phyloP scores from a whole-genome alignment of 2,113 vertebrate species.

The Hippocampus mohnikei region DNA sequence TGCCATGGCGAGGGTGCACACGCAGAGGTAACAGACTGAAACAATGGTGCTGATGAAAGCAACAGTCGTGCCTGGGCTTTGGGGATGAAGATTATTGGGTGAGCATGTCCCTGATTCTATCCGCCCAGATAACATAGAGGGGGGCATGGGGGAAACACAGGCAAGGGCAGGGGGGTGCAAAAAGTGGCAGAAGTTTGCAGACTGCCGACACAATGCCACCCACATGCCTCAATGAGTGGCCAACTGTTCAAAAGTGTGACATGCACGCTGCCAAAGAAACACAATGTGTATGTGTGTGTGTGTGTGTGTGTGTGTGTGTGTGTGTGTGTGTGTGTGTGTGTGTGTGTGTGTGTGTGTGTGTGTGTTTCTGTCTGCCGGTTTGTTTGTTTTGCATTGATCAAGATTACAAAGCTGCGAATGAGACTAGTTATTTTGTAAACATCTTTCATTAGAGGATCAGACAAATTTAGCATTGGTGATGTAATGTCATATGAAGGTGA shows the following conservation, averaged over 20 bases:
- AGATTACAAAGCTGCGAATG: constrained; percentile 1
- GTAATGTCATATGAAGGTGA: not conserved
- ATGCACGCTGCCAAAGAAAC: constrained; percentile 57
- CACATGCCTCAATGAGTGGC: constrained; percentile 57
- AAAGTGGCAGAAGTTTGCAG: constrained; percentile 60
- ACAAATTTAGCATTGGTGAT: not conserved
- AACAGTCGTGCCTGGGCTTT: constrained; percentile 60
- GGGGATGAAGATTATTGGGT: constrained; percentile 62
- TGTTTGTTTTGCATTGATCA: constrained; percentile 7
- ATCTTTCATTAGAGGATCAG: not conserved
- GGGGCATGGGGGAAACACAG: constrained; percentile 4
- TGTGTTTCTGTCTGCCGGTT: constrained; percentile 19
- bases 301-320: constrained; percentile 34
- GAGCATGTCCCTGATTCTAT: constrained; percentile 53
- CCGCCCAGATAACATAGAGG: constrained; percentile 40
- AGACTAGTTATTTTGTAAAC: not conserved
- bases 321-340: constrained; percentile 31
- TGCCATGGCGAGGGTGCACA: constrained; percentile 68
- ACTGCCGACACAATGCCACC: constrained; percentile 62
- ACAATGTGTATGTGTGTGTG: constrained; percentile 39
- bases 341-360: constrained; percentile 32
- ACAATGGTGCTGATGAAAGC: constrained; percentile 72
- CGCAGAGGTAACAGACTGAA: constrained; percentile 67
- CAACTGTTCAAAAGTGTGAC: constrained; percentile 75
- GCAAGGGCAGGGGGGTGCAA: not conserved